A percentile compares a stretch with the other conserved stretches of the same genome.
Conservation (phyloP, 2,113 vertebrate genomes). For the Pipra filicauda region DNA sequence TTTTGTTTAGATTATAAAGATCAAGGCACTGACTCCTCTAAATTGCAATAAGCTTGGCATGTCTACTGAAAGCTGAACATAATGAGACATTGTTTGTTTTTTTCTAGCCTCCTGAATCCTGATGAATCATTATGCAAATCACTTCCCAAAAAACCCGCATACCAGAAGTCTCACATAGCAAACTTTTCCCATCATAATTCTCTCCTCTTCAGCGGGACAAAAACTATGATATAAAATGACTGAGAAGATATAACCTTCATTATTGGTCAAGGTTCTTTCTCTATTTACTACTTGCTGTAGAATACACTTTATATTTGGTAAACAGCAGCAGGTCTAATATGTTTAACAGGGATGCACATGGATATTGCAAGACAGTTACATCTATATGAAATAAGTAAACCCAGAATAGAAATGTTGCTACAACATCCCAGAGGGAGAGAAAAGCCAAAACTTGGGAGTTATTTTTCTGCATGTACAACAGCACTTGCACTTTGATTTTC, state of each 20-base stretch:
- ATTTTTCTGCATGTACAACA: not conserved
- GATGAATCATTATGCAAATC: slow-evolving; percentile 28
- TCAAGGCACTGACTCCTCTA: not conserved
- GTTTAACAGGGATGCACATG: not conserved
- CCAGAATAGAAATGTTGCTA: not conserved
- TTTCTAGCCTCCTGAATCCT: not conserved
- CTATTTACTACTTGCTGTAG: not conserved
- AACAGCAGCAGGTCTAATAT: not conserved
- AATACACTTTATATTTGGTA: not conserved
- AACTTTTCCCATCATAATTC: not conserved
- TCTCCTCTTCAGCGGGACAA: not conserved
- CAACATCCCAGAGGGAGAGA: not conserved
- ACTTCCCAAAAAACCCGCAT: not conserved
- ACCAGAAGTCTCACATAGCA: not conserved
- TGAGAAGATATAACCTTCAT: not conserved
- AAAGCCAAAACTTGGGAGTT: not conserved
- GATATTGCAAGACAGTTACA: not conserved
- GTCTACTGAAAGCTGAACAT: not conserved
- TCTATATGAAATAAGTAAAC: not conserved
- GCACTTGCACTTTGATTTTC: not conserved
- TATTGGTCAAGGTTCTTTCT: not conserved
- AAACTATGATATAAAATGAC: not conserved
- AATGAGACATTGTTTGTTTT: not conserved
- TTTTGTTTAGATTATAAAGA: not conserved
- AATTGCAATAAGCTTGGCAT: not conserved